A percentile compares a stretch with the other conserved stretches of the same genome.
Evolutionary conservation across 2,113 vertebrate genomes (phyloP).

Genomic region (Alethe diademata): DNA sequence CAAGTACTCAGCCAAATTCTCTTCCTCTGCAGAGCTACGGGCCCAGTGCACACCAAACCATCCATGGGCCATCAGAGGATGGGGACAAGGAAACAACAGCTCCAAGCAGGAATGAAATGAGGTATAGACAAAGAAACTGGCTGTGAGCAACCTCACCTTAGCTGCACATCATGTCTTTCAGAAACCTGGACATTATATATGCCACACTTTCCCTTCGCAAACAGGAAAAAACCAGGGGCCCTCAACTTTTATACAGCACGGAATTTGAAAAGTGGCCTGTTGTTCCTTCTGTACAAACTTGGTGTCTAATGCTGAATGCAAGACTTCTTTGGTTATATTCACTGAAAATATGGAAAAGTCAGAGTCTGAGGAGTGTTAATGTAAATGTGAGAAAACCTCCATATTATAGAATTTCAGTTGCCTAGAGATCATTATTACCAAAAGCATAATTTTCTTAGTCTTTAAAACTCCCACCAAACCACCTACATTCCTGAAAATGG

Average conservation of each 20-base stretch:
- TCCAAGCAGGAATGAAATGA: background rate
- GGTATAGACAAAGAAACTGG: background rate
- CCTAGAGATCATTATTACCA: slow-evolving; percentile 47
- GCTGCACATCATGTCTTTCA: background rate
- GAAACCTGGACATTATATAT: background rate
- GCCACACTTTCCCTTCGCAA: background rate
- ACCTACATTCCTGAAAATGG: slow-evolving; percentile 1
- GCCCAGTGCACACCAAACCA: background rate
- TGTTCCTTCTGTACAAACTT: background rate
- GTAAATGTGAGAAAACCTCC: background rate
- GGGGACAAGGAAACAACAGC: background rate
- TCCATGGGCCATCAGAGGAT: fast-evolving
- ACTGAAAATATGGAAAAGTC: background rate
- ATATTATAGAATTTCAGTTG: slow-evolving; percentile 7
- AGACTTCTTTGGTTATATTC: background rate
- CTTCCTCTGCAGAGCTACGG: background rate
- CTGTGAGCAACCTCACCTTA: background rate
- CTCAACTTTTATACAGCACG: background rate
- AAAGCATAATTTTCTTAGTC: background rate
- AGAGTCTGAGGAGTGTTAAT: background rate
- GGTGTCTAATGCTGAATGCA: background rate
- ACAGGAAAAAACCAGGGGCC: background rate
- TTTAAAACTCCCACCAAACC: slow-evolving; percentile 45
- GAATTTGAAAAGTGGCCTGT: background rate
- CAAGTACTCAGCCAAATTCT: background rate